Evolutionary conservation across 2,888 invertebrate species (phyloP).

Genomic region (Tenthredo scrophulariae): DNA sequence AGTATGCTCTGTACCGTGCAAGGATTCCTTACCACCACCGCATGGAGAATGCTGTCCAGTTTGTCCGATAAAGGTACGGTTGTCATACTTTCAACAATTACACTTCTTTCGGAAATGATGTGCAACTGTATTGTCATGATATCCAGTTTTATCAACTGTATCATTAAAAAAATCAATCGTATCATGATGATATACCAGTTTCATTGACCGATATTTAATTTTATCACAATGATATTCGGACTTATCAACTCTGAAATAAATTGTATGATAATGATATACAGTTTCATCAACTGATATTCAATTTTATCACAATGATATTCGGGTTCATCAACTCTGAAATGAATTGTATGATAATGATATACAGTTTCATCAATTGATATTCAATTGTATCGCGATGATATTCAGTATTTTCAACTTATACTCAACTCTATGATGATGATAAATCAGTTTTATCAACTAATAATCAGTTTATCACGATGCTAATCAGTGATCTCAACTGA

Average conservation of each 20-base stretch:
- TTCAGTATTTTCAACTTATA: background rate
- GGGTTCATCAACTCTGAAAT: background rate
- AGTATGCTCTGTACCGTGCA: slow-evolving; percentile 71
- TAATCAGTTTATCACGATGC: background rate
- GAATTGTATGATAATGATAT: background rate
- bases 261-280: background rate
- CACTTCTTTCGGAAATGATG: background rate
- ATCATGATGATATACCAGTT: background rate
- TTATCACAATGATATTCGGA: background rate
- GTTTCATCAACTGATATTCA: background rate
- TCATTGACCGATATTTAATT: background rate
- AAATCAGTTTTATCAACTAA: background rate
- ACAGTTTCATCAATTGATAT: background rate
- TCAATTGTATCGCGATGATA: background rate
- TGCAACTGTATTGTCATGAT: background rate
- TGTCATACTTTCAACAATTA: background rate
- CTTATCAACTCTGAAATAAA: background rate
- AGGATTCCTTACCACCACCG: slow-evolving; percentile 69
- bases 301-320: background rate
- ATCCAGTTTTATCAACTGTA: background rate
- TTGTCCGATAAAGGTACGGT: slow-evolving; percentile 71
- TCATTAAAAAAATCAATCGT: background rate
- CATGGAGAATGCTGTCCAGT: slow-evolving; percentile 72
- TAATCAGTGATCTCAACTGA: background rate
- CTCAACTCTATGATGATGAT: background rate